Conservation (phyloP, 2,113 vertebrate genomes). For the Alethe diademata region DNA sequence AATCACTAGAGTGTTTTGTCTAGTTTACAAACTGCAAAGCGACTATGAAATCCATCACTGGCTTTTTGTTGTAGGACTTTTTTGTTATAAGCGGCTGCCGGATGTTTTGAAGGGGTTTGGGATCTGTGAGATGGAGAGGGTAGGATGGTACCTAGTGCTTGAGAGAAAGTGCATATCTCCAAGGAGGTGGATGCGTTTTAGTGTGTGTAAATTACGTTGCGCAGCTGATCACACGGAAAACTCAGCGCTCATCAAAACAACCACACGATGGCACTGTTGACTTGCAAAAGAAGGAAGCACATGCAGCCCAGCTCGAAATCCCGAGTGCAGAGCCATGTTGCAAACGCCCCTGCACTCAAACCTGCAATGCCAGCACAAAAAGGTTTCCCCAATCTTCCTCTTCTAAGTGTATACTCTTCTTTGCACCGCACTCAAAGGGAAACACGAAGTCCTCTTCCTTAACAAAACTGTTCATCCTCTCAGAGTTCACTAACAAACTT, state of each 20-base stretch:
- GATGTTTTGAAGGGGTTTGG: background rate
- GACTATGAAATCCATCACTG: background rate
- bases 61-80: background rate
- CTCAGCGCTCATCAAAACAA: background rate
- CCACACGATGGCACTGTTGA: background rate
- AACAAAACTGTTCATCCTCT: background rate
- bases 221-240: background rate
- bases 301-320: background rate
- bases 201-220: too few relatives aligned
- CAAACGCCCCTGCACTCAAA: background rate
- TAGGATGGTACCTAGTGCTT: background rate
- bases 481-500: background rate
- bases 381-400: background rate
- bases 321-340: too few relatives aligned
- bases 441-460: too few relatives aligned
- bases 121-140: background rate
- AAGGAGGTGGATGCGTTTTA: too few relatives aligned
- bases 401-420: too few relatives aligned
- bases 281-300: background rate
- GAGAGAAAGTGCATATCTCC: background rate
- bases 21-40: background rate
- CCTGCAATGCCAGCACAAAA: background rate
- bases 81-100: background rate
- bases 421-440: background rate
- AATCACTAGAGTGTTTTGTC: background rate